These are phyloP conservation scores for Lacanobia oleracea DNA, from an alignment of 2,888 invertebrate species.

Conservation along the genomic window DNA sequence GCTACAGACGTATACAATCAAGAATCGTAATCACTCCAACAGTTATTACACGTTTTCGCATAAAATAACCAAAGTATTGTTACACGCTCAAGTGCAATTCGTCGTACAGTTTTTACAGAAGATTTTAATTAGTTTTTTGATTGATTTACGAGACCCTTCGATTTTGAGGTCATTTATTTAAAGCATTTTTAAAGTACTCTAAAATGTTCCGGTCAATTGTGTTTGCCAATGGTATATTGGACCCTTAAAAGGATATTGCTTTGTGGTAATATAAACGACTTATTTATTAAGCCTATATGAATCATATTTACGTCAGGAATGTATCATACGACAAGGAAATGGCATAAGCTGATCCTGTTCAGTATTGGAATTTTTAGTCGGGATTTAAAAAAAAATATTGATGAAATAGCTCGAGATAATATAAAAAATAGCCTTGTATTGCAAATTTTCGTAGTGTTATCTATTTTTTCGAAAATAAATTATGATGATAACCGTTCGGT, in stretches of 20 bases:
- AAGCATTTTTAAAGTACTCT: constrained; percentile 63
- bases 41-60: constrained; percentile 66
- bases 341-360: neutral
- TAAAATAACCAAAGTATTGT: constrained; percentile 73
- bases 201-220: constrained; percentile 63
- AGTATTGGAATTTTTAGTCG: neutral
- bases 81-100: constrained; percentile 62
- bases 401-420: neutral
- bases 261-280: constrained; percentile 26
- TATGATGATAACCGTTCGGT: too few species aligned
- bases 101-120: constrained; percentile 63
- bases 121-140: constrained; percentile 76
- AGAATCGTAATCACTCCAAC: constrained; percentile 55
- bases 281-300: constrained; percentile 42
- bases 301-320: constrained; percentile 29
- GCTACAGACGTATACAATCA: constrained; percentile 55
- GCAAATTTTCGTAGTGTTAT: too few species aligned
- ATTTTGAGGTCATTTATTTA: constrained; percentile 62
- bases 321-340: neutral
- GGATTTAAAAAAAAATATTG: neutral
- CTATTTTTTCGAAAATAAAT: too few species aligned
- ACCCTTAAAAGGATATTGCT: constrained; percentile 17
- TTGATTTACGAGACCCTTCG: constrained; percentile 73
- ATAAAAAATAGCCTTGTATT: too few species aligned
- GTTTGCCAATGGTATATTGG: constrained; percentile 40